Evolutionary conservation across 2,797 vertebrate species (phyloP).

Genomic region (Pygocentrus nattereri): DNA sequence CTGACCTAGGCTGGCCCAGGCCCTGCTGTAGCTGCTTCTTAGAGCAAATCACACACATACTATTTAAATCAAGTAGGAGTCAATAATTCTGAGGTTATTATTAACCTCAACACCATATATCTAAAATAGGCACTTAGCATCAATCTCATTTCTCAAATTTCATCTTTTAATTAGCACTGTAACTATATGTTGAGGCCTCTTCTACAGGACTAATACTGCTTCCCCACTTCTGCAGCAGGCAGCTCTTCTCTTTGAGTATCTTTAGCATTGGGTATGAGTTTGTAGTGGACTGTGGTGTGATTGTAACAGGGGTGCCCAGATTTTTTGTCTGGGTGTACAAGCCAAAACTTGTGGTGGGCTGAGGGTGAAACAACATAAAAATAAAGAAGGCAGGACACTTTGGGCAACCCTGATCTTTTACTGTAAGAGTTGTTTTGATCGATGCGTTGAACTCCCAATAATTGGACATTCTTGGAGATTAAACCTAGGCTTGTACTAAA

Average conservation of each 20-base stretch:
- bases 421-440: neutral
- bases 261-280: neutral
- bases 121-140: neutral
- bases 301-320: too few species aligned
- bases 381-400: too few species aligned
- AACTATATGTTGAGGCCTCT: neutral
- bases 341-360: too few species aligned
- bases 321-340: too few species aligned
- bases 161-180: neutral
- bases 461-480: too few species aligned
- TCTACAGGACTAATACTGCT: neutral
- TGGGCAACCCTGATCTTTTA: neutral
- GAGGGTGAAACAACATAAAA: too few species aligned
- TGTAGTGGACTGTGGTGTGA: too few species aligned
- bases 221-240: neutral
- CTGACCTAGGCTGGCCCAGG: too few species aligned
- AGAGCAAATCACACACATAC: constrained; percentile 3
- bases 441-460: neutral
- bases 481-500: neutral
- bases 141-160: neutral
- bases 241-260: neutral
- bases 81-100: neutral
- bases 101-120: neutral
- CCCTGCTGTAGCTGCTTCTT: too few species aligned
- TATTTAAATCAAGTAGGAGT: constrained; percentile 1